phyloP scores from a whole-genome alignment of 2,888 invertebrate genomes.

The Oscheius myriophilus region DNA sequence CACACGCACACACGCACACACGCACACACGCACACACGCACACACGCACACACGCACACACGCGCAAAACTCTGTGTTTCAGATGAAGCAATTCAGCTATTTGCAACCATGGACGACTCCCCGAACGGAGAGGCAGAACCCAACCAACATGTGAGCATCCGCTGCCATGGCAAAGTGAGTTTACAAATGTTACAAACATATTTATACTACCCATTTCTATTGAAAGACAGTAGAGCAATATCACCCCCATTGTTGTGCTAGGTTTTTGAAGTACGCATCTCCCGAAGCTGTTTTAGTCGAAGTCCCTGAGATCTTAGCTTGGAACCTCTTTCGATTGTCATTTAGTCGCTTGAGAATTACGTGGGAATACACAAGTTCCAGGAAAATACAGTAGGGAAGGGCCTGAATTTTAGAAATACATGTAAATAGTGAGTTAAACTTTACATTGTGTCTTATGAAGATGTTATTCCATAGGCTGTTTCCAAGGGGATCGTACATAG shows the following conservation, averaged over 20 bases:
- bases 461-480: background rate
- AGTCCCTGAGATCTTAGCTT: constrained; percentile 5
- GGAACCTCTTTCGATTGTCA: background rate
- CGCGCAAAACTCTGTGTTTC: no score
- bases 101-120: background rate
- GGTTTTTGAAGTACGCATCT: constrained; percentile 1
- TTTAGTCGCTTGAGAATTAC: background rate
- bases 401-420: background rate
- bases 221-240: background rate
- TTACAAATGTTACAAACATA: background rate
- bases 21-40: no score
- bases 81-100: constrained; percentile 39
- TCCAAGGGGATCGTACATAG: background rate
- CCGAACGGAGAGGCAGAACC: constrained; percentile 37
- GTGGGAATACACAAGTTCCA: background rate
- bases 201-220: no score
- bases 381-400: background rate
- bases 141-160: constrained; percentile 39
- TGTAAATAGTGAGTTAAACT: background rate
- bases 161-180: constrained; percentile 38
- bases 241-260: constrained; percentile 1
- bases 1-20: no score
- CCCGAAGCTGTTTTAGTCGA: background rate
- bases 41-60: no score
- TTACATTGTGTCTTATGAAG: constrained; percentile 4